phyloP scores from a whole-genome alignment of 2,797 vertebrate species.

The Enteromius argenteus region DNA sequence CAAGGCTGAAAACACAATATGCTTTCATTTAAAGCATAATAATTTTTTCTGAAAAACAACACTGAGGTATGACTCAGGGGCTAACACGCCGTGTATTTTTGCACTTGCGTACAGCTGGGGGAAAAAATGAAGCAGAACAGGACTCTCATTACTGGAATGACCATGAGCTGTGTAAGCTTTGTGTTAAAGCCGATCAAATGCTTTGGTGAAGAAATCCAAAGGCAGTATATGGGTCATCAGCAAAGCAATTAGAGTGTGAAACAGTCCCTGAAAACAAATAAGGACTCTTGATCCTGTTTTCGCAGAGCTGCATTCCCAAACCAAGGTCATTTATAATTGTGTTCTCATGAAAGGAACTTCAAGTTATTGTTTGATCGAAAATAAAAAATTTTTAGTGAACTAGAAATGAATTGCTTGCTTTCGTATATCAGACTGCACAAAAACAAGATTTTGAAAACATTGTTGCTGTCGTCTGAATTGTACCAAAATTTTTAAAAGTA shows the following conservation, averaged over 20 bases:
- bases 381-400: neutral
- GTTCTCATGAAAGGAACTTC: neutral
- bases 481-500: neutral
- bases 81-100: neutral
- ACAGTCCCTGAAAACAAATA: conserved; percentile 46
- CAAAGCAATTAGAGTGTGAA: conserved; percentile 38
- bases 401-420: conserved; percentile 9
- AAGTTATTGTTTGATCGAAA: conserved; percentile 18
- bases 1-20: neutral
- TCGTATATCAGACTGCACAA: neutral
- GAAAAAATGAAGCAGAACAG: neutral
- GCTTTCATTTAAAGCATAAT: neutral
- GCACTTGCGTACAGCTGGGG: neutral
- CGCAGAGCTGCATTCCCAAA: conserved; percentile 16
- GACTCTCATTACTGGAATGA: conserved; percentile 38
- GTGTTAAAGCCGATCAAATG: conserved; percentile 41
- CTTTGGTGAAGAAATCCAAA: conserved; percentile 44
- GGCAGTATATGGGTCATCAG: conserved; percentile 41
- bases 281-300: conserved; percentile 4
- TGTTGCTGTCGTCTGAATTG: neutral
- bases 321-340: conserved; percentile 24
- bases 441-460: neutral
- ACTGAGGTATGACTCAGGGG: neutral
- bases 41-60: neutral
- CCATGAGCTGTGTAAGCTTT: conserved; percentile 31